These are phyloP conservation scores for Pycnomerus fuliginosus DNA, from an alignment of 2,888 invertebrate species.

Conservation along the genomic window DNA sequence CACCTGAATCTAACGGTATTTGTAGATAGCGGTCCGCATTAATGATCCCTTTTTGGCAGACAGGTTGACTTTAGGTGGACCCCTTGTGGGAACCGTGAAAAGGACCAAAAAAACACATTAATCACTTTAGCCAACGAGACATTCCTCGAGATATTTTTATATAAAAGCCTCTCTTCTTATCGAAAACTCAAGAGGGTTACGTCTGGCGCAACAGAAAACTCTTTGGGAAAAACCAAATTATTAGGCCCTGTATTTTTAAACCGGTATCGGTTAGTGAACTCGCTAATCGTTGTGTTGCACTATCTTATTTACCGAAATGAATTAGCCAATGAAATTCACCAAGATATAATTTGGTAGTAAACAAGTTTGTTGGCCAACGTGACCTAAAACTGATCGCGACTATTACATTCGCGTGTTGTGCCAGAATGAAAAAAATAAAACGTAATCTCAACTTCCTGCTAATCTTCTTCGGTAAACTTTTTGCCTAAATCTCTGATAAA, in stretches of 20 bases:
- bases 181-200: constrained; percentile 10
- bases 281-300: constrained; percentile 21
- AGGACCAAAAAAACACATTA: constrained; percentile 35
- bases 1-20: constrained; percentile 34
- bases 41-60: constrained; percentile 34
- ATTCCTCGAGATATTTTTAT: no score
- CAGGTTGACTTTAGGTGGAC: constrained; percentile 33
- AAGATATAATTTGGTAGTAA: constrained; percentile 20
- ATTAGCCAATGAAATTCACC: constrained; percentile 26
- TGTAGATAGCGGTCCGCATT: constrained; percentile 31
- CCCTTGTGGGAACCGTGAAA: constrained; percentile 37
- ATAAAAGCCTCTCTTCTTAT: no score
- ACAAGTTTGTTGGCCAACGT: constrained; percentile 22
- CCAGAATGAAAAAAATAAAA: no score
- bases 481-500: no score
- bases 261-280: constrained; percentile 24
- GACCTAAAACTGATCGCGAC: constrained; percentile 20
- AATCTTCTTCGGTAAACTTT: no score
- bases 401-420: background rate
- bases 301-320: constrained; percentile 25
- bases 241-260: constrained; percentile 2
- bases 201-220: constrained; percentile 6
- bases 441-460: no score
- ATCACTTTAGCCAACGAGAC: constrained; percentile 30
- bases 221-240: constrained; percentile 10